phyloP scores from a whole-genome alignment of 1,140 invertebrate genomes.

The Nymphalis io region DNA sequence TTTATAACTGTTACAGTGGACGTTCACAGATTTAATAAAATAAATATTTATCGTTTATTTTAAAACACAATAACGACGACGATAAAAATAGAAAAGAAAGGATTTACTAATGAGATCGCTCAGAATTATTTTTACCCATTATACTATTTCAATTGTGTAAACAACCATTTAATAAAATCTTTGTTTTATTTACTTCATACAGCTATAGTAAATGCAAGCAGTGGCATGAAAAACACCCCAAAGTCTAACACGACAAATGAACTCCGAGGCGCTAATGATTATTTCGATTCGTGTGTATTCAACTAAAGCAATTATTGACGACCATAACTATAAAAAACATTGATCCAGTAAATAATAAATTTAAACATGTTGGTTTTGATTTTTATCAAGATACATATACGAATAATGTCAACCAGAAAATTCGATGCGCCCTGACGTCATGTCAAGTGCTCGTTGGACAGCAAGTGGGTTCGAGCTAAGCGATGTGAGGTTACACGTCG shows the following conservation, averaged over 20 bases:
- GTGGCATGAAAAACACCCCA: neutral
- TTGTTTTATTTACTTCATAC: neutral
- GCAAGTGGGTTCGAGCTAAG: conserved; percentile 53
- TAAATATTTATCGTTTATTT: conserved; percentile 12
- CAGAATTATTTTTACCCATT: neutral
- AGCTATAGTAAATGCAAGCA: neutral
- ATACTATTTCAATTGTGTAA: neutral
- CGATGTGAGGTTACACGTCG: conserved; percentile 58
- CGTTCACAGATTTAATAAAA: conserved; percentile 31
- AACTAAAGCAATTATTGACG: conserved; percentile 12
- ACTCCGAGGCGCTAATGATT: conserved; percentile 14
- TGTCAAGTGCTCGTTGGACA: conserved; percentile 46
- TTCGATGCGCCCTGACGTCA: conserved; percentile 27
- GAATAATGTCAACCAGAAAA: conserved; percentile 34
- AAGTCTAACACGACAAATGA: conserved; percentile 1
- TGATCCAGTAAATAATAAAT: neutral
- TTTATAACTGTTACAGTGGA: conserved; percentile 42
- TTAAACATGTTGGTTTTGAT: conserved; percentile 5
- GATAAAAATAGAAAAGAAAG: neutral
- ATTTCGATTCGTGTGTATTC: conserved; percentile 12
- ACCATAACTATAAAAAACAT: neutral
- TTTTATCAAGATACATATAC: conserved; percentile 23
- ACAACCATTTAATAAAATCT: neutral
- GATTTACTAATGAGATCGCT: neutral
- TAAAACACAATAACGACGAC: neutral